Evolutionary conservation across 1,140 invertebrate species (phyloP).

Genomic region (Hycleus phaleratus): DNA sequence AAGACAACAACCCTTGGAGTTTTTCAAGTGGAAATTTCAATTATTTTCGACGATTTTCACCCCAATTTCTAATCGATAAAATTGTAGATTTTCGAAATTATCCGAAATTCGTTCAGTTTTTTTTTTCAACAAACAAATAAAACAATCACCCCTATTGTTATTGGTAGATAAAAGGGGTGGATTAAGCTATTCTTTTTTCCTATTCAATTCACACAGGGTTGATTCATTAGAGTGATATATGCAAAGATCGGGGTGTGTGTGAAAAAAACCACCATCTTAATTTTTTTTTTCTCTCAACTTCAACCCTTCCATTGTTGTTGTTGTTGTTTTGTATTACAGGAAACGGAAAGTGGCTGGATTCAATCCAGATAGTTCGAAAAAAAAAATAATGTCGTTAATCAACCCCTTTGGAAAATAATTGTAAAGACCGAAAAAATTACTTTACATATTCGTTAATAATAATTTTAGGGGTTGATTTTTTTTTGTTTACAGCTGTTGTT

Average conservation of each 20-base stretch:
- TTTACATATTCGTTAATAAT: no score
- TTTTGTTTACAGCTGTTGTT: no score
- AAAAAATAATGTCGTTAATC: slow-evolving; percentile 18
- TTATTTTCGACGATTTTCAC: no score
- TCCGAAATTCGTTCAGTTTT: no score
- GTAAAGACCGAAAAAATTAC: no score
- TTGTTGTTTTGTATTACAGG: background rate
- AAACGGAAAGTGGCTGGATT: background rate
- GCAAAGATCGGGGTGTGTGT: slow-evolving; percentile 20
- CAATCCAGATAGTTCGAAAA: slow-evolving; percentile 2
- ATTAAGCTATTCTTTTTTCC: background rate
- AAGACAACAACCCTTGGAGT: background rate
- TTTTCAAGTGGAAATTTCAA: no score
- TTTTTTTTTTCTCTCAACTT: background rate
- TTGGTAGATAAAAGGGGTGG: slow-evolving; percentile 6
- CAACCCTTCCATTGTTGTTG: background rate
- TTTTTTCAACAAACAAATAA: no score
- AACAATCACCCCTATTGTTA: no score
- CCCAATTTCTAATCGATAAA: no score
- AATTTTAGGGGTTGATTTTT: no score
- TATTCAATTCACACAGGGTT: background rate
- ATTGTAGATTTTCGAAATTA: no score
- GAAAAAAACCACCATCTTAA: slow-evolving; percentile 17
- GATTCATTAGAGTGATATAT: slow-evolving; percentile 22
- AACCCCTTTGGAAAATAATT: no score